Conservation (phyloP, 2,888 invertebrate genomes). For the Cabera pusaria region DNA sequence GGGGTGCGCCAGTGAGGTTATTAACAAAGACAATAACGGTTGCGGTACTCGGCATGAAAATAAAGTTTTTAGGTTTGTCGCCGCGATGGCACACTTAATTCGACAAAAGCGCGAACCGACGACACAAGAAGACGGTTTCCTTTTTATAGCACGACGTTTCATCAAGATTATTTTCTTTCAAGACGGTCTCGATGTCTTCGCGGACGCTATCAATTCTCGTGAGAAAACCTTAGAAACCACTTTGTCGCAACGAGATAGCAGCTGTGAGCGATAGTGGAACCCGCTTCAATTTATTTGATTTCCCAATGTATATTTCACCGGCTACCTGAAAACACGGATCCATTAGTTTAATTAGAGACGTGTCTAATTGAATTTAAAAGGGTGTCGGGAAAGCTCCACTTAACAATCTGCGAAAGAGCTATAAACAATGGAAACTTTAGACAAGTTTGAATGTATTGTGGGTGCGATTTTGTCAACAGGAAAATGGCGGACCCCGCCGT, state of each 20-base stretch:
- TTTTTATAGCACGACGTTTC: slow-evolving; percentile 68
- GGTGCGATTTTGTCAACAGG: slow-evolving; percentile 79
- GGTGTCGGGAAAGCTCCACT: slow-evolving; percentile 44
- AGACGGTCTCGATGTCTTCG: slow-evolving; percentile 51
- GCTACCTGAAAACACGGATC: slow-evolving; percentile 6
- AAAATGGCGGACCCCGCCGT: slow-evolving; percentile 77
- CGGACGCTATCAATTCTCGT: slow-evolving; percentile 55
- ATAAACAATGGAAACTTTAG: slow-evolving; percentile 76
- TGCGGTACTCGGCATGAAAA: slow-evolving; percentile 52
- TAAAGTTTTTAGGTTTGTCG: slow-evolving; percentile 57
- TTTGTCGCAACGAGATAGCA: slow-evolving; percentile 17
- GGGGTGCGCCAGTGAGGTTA: slow-evolving; percentile 47
- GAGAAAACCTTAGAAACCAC: slow-evolving; percentile 30
- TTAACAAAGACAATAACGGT: slow-evolving; percentile 60
- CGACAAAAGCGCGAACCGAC: slow-evolving; percentile 44
- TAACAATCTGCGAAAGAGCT: slow-evolving; percentile 53
- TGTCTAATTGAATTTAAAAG: slow-evolving; percentile 28
- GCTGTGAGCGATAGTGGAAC: slow-evolving; percentile 10
- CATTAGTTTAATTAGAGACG: slow-evolving; percentile 21
- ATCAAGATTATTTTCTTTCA: slow-evolving; percentile 74
- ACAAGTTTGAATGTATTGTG: slow-evolving; percentile 76
- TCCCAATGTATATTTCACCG: too few relatives aligned
- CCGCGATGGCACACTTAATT: slow-evolving; percentile 54
- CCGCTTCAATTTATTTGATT: slow-evolving; percentile 22
- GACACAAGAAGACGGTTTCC: slow-evolving; percentile 49